Evolutionary conservation across 2,888 invertebrate species (phyloP), one percentile per base, ranked within the genome.

Genomic region (Lithophane semibrunnea): DNA sequence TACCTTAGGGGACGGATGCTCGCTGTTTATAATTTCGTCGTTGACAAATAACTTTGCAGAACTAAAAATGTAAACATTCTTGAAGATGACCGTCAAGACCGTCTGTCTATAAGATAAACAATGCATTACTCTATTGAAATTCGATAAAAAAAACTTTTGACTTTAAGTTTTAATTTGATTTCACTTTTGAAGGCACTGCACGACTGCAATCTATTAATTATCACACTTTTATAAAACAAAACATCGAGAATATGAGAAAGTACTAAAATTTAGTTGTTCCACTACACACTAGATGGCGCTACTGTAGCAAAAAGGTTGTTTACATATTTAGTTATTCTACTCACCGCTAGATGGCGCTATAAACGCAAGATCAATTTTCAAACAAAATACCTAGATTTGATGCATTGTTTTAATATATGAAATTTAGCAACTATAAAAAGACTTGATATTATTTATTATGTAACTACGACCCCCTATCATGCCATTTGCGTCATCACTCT

Each of bases 1-100:
- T 66, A 73, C 61, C 13, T 64, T 37, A 37, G 37, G 67, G 18
- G 82, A 86, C 91, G 90, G 92, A 92, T 92, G 91, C 85, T 79
- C 85, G 82, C 88, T 90, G 90, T 91, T 92, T 93, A 90, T 88
- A 88, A 84, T 90, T 89, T 80, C 71, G 73, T 56, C 75, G 76
- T 69, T 69, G 79, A 79, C 80, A 82, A 79, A 65, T 68, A 85
- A 85, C 63, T 76, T 83, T 44, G 69, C 69, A 16, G 58, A 69
- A 60, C 58, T 37, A 70, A 65, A 78, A 24, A 78, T 69, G 52
- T 75, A 82, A 85, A 85, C 79, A 72, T 37, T 73, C 49, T 60
- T 67, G 13, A 3, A 49, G 21, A 54, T 54, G 0, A 54, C 21
- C 12, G 82, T 37, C 72, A 29, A 0, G 24, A 70, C 56, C 65